A percentile compares a stretch with the other conserved stretches of the same genome.
These are phyloP conservation scores for Phalloptychus januarius DNA, from an alignment of 2,797 vertebrate genomes.

Conservation along the genomic window DNA sequence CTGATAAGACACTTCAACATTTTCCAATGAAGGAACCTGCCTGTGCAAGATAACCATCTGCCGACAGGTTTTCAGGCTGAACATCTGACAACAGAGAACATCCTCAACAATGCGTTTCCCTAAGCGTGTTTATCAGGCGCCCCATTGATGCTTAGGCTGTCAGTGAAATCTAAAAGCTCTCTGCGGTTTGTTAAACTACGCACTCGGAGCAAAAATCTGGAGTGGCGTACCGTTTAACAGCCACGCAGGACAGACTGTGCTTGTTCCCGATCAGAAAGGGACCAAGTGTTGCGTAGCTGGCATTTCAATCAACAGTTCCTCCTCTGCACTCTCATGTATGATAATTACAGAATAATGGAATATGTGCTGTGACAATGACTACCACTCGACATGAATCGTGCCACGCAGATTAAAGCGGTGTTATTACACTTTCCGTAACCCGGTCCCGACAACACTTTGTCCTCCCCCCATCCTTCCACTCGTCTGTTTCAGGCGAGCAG, in stretches of 20 bases:
- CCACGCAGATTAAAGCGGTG: conserved; percentile 52
- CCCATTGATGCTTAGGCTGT: conserved; percentile 9
- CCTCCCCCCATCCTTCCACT: conserved; percentile 28
- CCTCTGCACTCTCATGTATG: conserved; percentile 19
- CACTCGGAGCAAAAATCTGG: conserved; percentile 23
- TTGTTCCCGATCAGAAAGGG: conserved; percentile 41
- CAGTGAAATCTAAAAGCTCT: conserved; percentile 22
- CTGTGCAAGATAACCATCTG: not conserved
- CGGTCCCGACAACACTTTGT: conserved; percentile 37
- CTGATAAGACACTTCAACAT: not conserved
- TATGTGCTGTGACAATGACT: conserved; percentile 52
- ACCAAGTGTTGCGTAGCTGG: conserved; percentile 35
- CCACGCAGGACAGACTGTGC: conserved; percentile 15
- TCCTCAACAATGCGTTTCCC: not conserved
- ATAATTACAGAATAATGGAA: conserved; percentile 61
- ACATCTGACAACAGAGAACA: not conserved
- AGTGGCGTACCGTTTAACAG: conserved; percentile 32
- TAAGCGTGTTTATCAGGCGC: not conserved
- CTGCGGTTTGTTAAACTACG: conserved; percentile 10
- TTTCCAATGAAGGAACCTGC: not conserved
- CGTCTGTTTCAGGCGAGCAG: conserved; percentile 56
- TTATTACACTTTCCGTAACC: conserved; percentile 55
- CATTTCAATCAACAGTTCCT: conserved; percentile 29
- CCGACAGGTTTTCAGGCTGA: not conserved
- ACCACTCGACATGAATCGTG: conserved; percentile 55